Evolutionary conservation across 1,140 invertebrate species (phyloP), one percentile per base, ranked within the genome.

Genomic region (Pseudomyrmex flavicornis): DNA sequence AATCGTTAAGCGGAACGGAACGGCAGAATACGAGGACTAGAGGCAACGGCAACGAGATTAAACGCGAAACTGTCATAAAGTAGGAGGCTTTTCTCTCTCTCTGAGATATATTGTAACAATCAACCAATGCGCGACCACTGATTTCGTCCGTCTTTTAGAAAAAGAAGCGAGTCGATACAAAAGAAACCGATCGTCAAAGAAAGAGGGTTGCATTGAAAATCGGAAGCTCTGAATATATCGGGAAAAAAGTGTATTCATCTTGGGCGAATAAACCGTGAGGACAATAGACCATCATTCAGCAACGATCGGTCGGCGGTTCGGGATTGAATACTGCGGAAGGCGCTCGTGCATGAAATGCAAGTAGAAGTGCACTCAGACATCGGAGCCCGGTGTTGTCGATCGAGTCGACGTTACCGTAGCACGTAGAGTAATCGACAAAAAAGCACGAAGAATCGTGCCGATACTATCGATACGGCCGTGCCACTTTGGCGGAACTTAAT

Each of bases 331-430:
- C 56, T 83, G 83, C 87, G 70, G 79, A 61, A 58, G 82, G 65
- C 80, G 59, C n/a, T 46, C 68, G 72, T 85, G 69, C 89, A 68
- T 88, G 80, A 88, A 88, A 86, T 85, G 76, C 62, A 77, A 82
- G 82, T 65, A 76, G 82, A 88, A 77, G 63, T 35, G 80, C 68
- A 48, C 15, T 83, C 72, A 35, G 26, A 85, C 62, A 52, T 56
- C 61, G 44, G 63, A 50, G 7, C 5, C 50, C 46, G 20, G 10
- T n/a, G 10, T 46, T 35, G 35, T 50, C 63, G n/a, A 12, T 68
- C 58, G 58, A 7, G 12, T n/a, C 54, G n/a, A 46, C 63, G 50
- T 61, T 72, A 12, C 9, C 46, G 15, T 12, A 35, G 35, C 35
- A 35, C 35, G 22, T 48, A 22, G 12, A 61, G 13, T 73, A 72